phyloP scores from a whole-genome alignment of 1,140 invertebrate species.

The Rhizoglyphus robini region DNA sequence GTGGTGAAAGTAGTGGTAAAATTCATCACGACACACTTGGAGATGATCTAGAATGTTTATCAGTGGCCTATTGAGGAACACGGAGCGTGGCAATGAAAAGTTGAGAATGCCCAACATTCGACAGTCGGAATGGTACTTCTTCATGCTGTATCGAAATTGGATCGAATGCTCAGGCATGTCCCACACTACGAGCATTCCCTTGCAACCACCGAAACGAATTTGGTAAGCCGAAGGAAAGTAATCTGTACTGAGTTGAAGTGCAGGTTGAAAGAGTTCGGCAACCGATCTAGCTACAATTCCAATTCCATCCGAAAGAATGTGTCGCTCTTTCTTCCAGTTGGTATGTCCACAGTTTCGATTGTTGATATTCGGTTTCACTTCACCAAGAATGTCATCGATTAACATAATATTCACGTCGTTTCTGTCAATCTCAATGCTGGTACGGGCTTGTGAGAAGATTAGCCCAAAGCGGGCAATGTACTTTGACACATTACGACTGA shows the following conservation, averaged over 20 bases:
- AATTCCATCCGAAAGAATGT: conserved; percentile 29
- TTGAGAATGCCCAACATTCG: conserved; percentile 12
- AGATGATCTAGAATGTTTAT: conserved; percentile 28
- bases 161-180: conserved; percentile 21
- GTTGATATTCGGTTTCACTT: background rate
- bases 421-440: conserved; percentile 46
- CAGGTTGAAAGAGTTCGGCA: conserved; percentile 15
- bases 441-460: conserved; percentile 46
- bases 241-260: conserved; percentile 5
- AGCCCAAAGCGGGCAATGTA: conserved; percentile 31
- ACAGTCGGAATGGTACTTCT: conserved; percentile 23
- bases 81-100: background rate
- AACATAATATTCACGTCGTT: conserved; percentile 19
- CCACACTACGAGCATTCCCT: conserved; percentile 27
- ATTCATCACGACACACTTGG: conserved; percentile 16
- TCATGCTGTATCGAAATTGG: conserved; percentile 25
- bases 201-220: conserved; percentile 27
- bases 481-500: conserved; percentile 29
- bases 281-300: conserved; percentile 27
- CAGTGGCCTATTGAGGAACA: conserved; percentile 25
- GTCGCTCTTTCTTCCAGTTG: conserved; percentile 19
- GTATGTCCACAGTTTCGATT: no score
- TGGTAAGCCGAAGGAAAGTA: conserved; percentile 25
- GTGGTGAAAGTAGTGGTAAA: conserved; percentile 20
- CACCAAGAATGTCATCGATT: conserved; percentile 9